Percentiles rank a stretch among this genome's conserved stretches.
phyloP scores from a whole-genome alignment of 2,113 vertebrate species.

The Sander vitreus region DNA sequence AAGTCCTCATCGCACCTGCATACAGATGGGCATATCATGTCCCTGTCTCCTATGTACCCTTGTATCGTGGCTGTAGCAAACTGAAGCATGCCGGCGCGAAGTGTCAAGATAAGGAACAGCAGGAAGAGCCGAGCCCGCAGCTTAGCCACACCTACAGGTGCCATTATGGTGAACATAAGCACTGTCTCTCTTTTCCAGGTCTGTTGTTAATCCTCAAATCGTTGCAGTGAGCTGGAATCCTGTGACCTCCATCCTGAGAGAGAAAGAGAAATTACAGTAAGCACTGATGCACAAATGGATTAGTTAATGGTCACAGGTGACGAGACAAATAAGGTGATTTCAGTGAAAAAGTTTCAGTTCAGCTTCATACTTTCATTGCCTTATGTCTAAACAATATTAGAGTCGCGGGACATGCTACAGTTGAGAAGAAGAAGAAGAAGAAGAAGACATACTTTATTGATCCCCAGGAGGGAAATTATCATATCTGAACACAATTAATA shows the following conservation, averaged over 20 bases:
- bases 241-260: slow-evolving; percentile 71
- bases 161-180: slow-evolving; percentile 78
- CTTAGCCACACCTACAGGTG: slow-evolving; percentile 80
- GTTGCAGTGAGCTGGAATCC: slow-evolving; percentile 56
- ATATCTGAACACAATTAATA: slow-evolving; percentile 16
- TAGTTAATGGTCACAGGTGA: slow-evolving; percentile 15
- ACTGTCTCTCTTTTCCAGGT: slow-evolving; percentile 51
- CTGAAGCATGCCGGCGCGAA: slow-evolving; percentile 85
- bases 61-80: slow-evolving; percentile 77
- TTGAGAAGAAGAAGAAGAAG: no score
- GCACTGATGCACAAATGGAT: slow-evolving; percentile 23
- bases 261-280: slow-evolving; percentile 62
- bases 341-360: slow-evolving; percentile 7
- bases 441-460: no score
- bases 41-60: slow-evolving; percentile 74
- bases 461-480: no score
- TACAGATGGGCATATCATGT: slow-evolving; percentile 87
- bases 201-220: slow-evolving; percentile 62
- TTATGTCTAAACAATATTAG: background rate
- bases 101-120: slow-evolving; percentile 87
- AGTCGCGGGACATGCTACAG: background rate
- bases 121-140: slow-evolving; percentile 86
- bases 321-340: background rate
- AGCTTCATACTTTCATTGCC: background rate
- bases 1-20: slow-evolving; percentile 94